Evolutionary conservation across 1,140 invertebrate genomes (phyloP).

Genomic region (Armadillidium nasatum): DNA sequence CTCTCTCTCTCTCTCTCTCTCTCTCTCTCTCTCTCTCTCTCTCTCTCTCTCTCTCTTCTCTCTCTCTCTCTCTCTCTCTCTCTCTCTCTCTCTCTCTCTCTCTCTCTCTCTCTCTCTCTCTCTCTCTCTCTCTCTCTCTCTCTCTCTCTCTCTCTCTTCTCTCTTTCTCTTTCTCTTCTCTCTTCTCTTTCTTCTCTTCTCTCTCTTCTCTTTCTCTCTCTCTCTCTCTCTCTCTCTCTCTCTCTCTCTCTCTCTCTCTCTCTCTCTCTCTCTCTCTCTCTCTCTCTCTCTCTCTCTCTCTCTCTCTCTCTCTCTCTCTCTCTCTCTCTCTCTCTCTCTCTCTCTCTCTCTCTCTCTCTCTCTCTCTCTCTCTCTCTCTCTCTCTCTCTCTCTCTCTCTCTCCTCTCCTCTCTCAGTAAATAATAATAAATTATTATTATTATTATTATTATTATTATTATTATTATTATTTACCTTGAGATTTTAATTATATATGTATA

Average conservation of each 20-base stretch:
- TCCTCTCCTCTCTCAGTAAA: too few relatives aligned
- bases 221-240: neutral
- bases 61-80: neutral
- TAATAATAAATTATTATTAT: neutral
- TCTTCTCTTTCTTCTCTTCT: neutral
- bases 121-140: neutral
- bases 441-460: slow-evolving; percentile 4
- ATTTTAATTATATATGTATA: neutral
- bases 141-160: neutral
- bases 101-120: neutral
- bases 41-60: neutral
- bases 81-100: neutral
- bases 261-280: neutral
- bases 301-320: neutral
- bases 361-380: neutral
- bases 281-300: neutral
- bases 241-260: neutral
- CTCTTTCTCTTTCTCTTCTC: neutral
- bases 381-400: neutral
- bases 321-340: neutral
- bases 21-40: neutral
- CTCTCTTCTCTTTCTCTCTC: neutral
- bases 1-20: too few relatives aligned
- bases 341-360: neutral
- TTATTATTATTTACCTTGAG: neutral